phyloP scores from a whole-genome alignment of 2,888 invertebrate species.

The Abrostola tripartita region DNA sequence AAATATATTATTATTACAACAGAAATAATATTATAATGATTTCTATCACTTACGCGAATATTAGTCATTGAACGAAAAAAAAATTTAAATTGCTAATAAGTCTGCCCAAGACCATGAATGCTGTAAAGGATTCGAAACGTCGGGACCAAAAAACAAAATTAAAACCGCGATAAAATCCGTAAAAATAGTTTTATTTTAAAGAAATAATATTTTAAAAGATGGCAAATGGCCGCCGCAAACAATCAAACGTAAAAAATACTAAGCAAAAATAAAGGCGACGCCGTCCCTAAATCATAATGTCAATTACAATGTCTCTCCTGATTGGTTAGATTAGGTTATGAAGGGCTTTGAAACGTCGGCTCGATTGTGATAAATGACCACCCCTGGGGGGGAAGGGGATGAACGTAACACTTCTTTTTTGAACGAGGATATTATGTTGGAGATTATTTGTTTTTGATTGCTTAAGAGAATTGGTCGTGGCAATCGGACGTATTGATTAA shows the following conservation, averaged over 20 bases:
- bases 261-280: slow-evolving; percentile 5
- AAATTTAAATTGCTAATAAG: no score
- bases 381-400: slow-evolving; percentile 25
- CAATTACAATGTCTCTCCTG: slow-evolving; percentile 52
- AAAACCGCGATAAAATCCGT: no score
- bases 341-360: slow-evolving; percentile 58
- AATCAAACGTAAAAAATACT: slow-evolving; percentile 1
- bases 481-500: not conserved
- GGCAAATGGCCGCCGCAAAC: no score
- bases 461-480: not conserved
- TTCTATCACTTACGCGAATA: no score
- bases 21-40: no score
- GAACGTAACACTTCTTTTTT: slow-evolving; percentile 38
- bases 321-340: slow-evolving; percentile 63
- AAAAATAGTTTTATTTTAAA: no score
- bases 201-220: no score
- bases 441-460: slow-evolving; percentile 10
- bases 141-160: no score
- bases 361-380: slow-evolving; percentile 65
- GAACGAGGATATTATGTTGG: slow-evolving; percentile 34
- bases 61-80: no score
- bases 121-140: no score
- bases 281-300: slow-evolving; percentile 50
- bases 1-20: no score
- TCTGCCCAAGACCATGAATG: no score